These are phyloP conservation scores for Alexandromys fortis DNA, from an alignment of 2,113 vertebrate genomes.

Conservation along the genomic window DNA sequence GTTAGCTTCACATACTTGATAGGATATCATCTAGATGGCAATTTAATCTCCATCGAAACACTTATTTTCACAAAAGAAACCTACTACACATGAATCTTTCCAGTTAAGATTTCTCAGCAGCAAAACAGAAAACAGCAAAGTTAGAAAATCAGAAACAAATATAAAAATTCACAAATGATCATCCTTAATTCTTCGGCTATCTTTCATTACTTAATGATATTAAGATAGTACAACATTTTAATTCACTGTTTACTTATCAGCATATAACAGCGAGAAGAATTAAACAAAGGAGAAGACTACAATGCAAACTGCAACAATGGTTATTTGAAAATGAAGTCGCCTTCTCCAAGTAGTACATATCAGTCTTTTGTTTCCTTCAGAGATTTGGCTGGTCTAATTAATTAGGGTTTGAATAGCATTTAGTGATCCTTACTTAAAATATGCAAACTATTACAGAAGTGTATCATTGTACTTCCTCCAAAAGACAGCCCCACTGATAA, in stretches of 20 bases:
- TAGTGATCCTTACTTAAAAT: constrained; percentile 6
- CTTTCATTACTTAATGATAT: not conserved
- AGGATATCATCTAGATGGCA: not conserved
- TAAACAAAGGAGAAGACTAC: not conserved
- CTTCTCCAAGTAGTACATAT: not conserved
- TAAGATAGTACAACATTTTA: not conserved
- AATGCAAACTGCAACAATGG: not conserved
- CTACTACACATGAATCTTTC: not conserved
- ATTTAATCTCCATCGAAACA: not conserved
- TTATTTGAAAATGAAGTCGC: not conserved
- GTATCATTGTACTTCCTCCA: not conserved
- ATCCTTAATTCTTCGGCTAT: not conserved
- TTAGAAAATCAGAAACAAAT: not conserved
- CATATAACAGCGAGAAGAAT: not conserved
- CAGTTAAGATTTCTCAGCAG: not conserved
- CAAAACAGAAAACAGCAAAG: not conserved
- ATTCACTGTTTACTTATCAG: not conserved
- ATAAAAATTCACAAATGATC: not conserved
- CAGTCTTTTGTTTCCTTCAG: constrained; percentile 14
- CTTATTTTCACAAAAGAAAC: not conserved
- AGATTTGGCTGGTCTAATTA: not conserved
- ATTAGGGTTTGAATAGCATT: not conserved
- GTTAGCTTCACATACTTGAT: not conserved
- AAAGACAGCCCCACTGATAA: not conserved
- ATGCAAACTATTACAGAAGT: not conserved